phyloP scores from a whole-genome alignment of 2,797 vertebrate genomes.

The Coluber constrictor region DNA sequence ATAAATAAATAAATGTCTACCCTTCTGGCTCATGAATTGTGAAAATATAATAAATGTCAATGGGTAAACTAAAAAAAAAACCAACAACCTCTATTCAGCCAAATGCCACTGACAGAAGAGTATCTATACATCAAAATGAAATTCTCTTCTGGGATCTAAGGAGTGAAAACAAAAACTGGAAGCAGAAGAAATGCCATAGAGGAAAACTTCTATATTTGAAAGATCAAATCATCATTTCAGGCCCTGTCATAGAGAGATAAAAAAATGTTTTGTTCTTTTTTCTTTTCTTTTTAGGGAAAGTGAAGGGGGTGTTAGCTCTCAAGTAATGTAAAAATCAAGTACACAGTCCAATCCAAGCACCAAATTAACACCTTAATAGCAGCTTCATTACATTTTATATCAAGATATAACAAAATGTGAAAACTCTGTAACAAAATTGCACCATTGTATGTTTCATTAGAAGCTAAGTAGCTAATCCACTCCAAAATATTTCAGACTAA shows the following conservation, averaged over 20 bases:
- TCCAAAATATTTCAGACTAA: neutral
- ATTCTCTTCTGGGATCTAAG: slow-evolving; percentile 45
- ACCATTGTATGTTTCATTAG: slow-evolving; percentile 19
- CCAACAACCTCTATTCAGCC: slow-evolving; percentile 47
- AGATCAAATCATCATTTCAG: slow-evolving; percentile 55
- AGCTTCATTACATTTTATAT: slow-evolving; percentile 10
- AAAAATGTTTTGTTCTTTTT: slow-evolving; percentile 31
- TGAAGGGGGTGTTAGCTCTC: neutral
- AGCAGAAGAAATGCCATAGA: slow-evolving; percentile 69
- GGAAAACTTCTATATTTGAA: slow-evolving; percentile 45
- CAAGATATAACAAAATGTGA: slow-evolving; percentile 25
- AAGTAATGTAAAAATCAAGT: slow-evolving; percentile 42
- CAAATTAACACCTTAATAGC: slow-evolving; percentile 31
- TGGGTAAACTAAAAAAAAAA: slow-evolving; percentile 36
- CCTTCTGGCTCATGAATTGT: slow-evolving; percentile 34
- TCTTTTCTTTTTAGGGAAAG: neutral
- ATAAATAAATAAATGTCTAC: neutral
- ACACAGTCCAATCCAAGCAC: neutral
- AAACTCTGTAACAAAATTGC: neutral
- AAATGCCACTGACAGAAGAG: slow-evolving; percentile 60
- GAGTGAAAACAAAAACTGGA: slow-evolving; percentile 54
- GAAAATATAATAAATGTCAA: slow-evolving; percentile 56
- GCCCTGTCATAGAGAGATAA: slow-evolving; percentile 54
- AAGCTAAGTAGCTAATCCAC: neutral
- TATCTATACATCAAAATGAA: slow-evolving; percentile 65